Evolutionary conservation across 2,113 vertebrate genomes (phyloP).

Genomic region (Sciurus niger): DNA sequence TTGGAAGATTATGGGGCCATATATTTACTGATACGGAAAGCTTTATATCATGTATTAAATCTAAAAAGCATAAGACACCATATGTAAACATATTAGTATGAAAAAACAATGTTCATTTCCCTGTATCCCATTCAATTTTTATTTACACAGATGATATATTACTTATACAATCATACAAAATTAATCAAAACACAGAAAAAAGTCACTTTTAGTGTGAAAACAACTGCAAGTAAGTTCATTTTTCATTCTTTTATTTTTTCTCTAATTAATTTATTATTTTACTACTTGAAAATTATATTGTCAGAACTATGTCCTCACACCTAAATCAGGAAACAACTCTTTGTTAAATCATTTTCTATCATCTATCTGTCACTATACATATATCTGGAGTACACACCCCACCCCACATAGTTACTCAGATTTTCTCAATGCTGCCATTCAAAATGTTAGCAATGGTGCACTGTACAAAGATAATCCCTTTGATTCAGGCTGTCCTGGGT

Average conservation of each 20-base stretch:
- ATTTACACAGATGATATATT: background rate
- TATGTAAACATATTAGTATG: background rate
- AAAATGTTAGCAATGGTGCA: background rate
- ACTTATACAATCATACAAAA: background rate
- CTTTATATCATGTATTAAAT: background rate
- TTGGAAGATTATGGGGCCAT: background rate
- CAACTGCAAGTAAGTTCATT: background rate
- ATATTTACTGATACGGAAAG: background rate
- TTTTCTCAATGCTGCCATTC: background rate
- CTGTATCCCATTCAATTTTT: background rate
- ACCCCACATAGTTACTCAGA: background rate
- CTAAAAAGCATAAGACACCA: background rate
- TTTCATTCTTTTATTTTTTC: background rate
- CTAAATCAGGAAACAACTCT: background rate
- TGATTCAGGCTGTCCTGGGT: background rate
- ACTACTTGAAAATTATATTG: conserved; percentile 13
- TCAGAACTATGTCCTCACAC: background rate
- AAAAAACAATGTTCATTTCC: background rate
- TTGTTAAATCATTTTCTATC: background rate
- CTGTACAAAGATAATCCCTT: background rate
- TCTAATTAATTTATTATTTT: conserved; percentile 11
- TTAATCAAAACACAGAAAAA: background rate
- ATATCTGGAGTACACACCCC: background rate
- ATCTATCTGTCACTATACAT: background rate
- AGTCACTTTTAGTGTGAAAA: conserved; percentile 32